These are phyloP conservation scores for Drosophila tripunctata DNA, from an alignment of 2,888 invertebrate species.

Conservation along the genomic window DNA sequence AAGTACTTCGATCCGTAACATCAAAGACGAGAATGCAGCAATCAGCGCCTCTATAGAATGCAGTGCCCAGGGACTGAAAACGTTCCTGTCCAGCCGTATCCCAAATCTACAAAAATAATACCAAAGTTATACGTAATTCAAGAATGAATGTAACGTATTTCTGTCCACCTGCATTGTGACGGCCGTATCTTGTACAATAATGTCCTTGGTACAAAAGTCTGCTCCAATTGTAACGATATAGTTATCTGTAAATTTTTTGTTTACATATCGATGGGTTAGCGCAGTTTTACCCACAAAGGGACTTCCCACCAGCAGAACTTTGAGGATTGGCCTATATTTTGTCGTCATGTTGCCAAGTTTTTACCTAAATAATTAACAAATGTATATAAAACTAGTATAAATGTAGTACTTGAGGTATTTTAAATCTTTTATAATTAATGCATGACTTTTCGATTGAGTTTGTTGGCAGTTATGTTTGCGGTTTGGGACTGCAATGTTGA, in stretches of 20 bases:
- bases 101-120: conserved; percentile 91
- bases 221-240: conserved; percentile 99
- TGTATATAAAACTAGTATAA: too few species aligned
- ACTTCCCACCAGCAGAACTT: conserved; percentile 98
- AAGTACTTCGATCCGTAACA: conserved; percentile 98
- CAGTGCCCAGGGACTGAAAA: conserved; percentile 98
- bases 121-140: too few species aligned
- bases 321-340: conserved; percentile 95
- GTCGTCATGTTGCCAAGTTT: too few species aligned
- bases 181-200: conserved; percentile 98
- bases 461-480: too few species aligned
- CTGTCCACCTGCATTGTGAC: conserved; percentile 99
- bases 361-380: too few species aligned
- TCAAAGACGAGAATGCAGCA: conserved; percentile 99
- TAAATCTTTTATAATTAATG: too few species aligned
- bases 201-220: conserved; percentile 99
- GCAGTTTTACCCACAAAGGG: conserved; percentile 99
- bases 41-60: conserved; percentile 99
- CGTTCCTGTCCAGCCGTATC: conserved; percentile 99
- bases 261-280: conserved; percentile 99
- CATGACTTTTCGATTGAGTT: too few species aligned
- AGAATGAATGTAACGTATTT: too few species aligned
- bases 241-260: conserved; percentile 99
- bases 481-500: too few species aligned
- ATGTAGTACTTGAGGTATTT: too few species aligned